These are phyloP conservation scores for Microtus montanus DNA, from an alignment of 2,113 vertebrate genomes.

Conservation along the genomic window DNA sequence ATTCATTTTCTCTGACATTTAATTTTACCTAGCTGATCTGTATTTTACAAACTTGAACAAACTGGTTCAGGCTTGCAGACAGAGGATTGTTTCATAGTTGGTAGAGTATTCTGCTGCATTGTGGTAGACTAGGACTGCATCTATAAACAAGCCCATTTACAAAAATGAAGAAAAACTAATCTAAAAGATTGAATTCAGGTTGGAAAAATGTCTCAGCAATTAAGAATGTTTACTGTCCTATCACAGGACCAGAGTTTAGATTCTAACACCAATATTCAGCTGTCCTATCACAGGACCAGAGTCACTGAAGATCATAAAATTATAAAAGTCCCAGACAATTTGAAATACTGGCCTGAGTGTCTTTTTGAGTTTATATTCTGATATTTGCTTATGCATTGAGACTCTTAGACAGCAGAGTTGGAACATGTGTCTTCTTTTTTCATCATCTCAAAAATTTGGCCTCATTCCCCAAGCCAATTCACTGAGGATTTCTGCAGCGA, in stretches of 20 bases:
- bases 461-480: constrained; percentile 89
- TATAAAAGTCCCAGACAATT: background rate
- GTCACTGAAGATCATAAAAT: constrained; percentile 18
- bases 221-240: background rate
- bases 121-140: background rate
- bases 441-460: constrained; percentile 85
- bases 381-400: background rate
- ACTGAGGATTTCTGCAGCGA: constrained; percentile 87
- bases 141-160: background rate
- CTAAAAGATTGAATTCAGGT: background rate
- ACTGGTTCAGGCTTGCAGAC: background rate
- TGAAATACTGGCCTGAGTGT: background rate
- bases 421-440: constrained; percentile 60
- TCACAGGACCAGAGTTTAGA: background rate
- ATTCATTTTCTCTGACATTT: constrained; percentile 9
- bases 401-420: constrained; percentile 24
- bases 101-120: background rate
- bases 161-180: constrained; percentile 4
- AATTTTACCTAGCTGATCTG: background rate
- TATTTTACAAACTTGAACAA: background rate
- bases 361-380: background rate
- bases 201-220: background rate
- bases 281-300: too few relatives aligned
- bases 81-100: background rate
- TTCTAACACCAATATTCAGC: background rate